A percentile compares a stretch with the other conserved stretches of the same genome.
Evolutionary conservation across 1,140 invertebrate genomes (phyloP).

Genomic region (Zaprionus ghesquierei): DNA sequence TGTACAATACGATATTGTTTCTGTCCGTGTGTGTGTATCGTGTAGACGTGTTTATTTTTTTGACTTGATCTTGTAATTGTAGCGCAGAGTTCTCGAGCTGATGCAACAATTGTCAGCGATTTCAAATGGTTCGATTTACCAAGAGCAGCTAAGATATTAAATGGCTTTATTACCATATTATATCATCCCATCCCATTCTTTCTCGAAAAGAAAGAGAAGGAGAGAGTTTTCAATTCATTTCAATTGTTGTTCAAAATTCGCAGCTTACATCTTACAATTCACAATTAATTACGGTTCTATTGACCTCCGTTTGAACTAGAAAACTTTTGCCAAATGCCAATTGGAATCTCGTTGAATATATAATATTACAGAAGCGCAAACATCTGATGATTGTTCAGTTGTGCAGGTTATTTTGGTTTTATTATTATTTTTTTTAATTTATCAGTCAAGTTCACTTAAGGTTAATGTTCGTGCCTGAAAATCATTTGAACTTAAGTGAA

Average conservation of each 20-base stretch:
- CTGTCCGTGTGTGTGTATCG: background rate
- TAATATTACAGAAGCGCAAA: background rate
- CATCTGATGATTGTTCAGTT: background rate
- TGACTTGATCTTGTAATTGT: slow-evolving; percentile 46
- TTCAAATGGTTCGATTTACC: slow-evolving; percentile 28
- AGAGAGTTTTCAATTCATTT: slow-evolving; percentile 23
- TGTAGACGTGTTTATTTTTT: slow-evolving; percentile 33
- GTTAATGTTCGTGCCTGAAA: background rate
- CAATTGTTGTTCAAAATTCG: slow-evolving; percentile 32
- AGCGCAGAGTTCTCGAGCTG: slow-evolving; percentile 40
- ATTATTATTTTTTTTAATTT: background rate
- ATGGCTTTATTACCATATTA: slow-evolving; percentile 18
- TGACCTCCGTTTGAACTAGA: slow-evolving; percentile 29
- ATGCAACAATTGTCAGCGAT: slow-evolving; percentile 61
- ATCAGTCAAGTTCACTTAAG: background rate
- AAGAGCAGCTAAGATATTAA: slow-evolving; percentile 43
- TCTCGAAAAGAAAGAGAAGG: too few species aligned
- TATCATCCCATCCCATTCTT: background rate
- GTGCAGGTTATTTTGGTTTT: background rate
- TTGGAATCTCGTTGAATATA: background rate
- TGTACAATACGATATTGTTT: background rate
- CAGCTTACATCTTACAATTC: slow-evolving; percentile 19
- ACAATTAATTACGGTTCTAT: slow-evolving; percentile 23
- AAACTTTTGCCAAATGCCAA: background rate
- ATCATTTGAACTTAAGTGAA: background rate